These are phyloP conservation scores for Pteromalus puparum DNA, from an alignment of 1,140 invertebrate species.

Conservation along the genomic window DNA sequence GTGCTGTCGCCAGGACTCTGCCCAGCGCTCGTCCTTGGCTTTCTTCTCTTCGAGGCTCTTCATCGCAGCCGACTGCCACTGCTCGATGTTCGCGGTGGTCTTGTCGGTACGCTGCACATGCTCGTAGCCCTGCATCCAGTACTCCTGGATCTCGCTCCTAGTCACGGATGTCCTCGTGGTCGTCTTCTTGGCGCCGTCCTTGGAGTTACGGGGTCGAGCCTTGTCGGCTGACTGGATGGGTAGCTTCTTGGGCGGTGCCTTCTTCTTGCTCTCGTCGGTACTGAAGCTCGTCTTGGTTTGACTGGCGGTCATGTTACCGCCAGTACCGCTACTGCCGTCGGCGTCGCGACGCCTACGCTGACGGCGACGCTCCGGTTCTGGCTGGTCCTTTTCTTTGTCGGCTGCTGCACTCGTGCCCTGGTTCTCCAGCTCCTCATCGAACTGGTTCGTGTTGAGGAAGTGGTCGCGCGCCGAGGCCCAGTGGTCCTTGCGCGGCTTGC, in stretches of 20 bases:
- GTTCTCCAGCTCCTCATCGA: conserved; percentile 62
- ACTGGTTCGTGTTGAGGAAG: conserved; percentile 63
- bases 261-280: conserved; percentile 46
- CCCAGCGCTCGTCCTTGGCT: conserved; percentile 54
- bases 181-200: conserved; percentile 28
- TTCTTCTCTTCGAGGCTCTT: conserved; percentile 61
- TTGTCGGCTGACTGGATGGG: conserved; percentile 24
- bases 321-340: conserved; percentile 50
- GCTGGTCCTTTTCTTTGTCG: conserved; percentile 61
- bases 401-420: conserved; percentile 39
- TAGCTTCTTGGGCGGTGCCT: conserved; percentile 28
- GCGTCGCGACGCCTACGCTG: conserved; percentile 57
- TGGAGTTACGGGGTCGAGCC: neutral
- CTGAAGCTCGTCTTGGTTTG: conserved; percentile 51
- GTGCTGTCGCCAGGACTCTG: conserved; percentile 49
- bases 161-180: conserved; percentile 45
- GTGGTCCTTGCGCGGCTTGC: conserved; percentile 69
- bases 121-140: conserved; percentile 54
- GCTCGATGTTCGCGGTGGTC: conserved; percentile 52
- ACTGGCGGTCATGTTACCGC: conserved; percentile 30
- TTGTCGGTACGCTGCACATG: conserved; percentile 50
- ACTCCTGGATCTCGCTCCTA: conserved; percentile 52
- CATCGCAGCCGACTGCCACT: conserved; percentile 52
- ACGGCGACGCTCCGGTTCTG: conserved; percentile 63
- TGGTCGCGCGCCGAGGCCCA: conserved; percentile 72